Percentiles rank a stretch among this genome's conserved stretches.
phyloP scores from a whole-genome alignment of 2,888 invertebrate species.

The Spodoptera exigua region DNA sequence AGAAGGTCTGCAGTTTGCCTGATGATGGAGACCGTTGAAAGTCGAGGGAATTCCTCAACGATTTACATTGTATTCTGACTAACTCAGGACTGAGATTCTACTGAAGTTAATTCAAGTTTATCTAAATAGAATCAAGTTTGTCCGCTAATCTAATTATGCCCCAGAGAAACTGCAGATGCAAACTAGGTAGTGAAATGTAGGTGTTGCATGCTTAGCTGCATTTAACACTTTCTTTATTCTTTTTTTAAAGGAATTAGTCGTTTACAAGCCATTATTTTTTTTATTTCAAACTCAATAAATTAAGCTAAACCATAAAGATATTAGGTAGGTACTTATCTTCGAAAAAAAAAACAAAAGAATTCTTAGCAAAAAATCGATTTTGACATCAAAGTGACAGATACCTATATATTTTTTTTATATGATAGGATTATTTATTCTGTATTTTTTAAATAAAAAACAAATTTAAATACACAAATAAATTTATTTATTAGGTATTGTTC shows the following conservation, averaged over 20 bases:
- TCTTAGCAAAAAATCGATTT: too few relatives aligned
- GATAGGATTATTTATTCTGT: neutral
- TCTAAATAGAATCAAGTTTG: constrained; percentile 3
- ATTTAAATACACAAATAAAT: constrained; percentile 66
- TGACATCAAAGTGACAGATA: too few relatives aligned
- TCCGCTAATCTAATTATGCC: constrained; percentile 40
- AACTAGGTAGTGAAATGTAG: constrained; percentile 35
- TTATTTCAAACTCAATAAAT: too few relatives aligned
- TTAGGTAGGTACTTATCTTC: too few relatives aligned
- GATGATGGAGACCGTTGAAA: too few relatives aligned
- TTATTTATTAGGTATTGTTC: constrained; percentile 65
- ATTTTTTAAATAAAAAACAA: constrained; percentile 53
- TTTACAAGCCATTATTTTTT: neutral
- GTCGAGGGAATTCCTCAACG: too few relatives aligned
- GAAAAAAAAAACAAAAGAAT: too few relatives aligned
- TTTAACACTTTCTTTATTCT: constrained; percentile 29
- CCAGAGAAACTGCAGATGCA: constrained; percentile 39
- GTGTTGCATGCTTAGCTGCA: constrained; percentile 11
- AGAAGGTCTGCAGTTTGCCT: too few relatives aligned
- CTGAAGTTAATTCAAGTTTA: constrained; percentile 1
- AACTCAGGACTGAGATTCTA: too few relatives aligned
- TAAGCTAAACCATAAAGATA: too few relatives aligned
- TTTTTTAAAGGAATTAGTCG: constrained; percentile 3
- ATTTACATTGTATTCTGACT: too few relatives aligned
- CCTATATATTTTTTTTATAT: too few relatives aligned